Evolutionary conservation across 2,888 invertebrate genomes (phyloP), one percentile per base, ranked within the genome.

Genomic region (Mermis nigrescens): DNA sequence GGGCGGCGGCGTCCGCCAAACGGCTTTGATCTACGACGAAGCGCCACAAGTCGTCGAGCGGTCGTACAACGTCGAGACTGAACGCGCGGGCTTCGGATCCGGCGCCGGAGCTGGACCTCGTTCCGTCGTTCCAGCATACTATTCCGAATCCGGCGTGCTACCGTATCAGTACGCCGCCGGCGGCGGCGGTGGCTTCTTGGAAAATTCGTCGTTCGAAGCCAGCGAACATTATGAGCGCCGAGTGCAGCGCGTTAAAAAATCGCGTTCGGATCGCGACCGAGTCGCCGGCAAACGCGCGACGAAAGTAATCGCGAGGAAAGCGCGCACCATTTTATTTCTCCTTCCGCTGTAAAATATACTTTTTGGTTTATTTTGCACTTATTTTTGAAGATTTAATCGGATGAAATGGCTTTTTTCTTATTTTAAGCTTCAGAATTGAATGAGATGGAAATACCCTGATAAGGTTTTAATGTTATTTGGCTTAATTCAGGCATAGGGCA

Each of bases 41-140:
- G 74, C 83, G 86, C 71, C 80, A 83, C 67, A 76, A 86, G 71
- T 83, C 85, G 71, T 86, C 86, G 68, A 85, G 86, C 78, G 83
- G 86, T 72, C 22, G 46, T 51, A 46, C 29, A 54, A 57, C 31
- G 59, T 57, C 53, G 58, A 64, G 46, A 58, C 63, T 2, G 65
- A 66, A 48, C 53, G 64, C 51, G 54, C 63, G 26, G 54, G 19
- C 28, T n/a, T 38, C 31, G 22, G 32, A n/a, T 2, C 27, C 55
- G 7, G 27, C 29, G 27, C 7, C 27, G 55, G 55, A n/a, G n/a
- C n/a, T n/a, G n/a, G n/a, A n/a, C n/a, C n/a, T n/a, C n/a, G n/a
- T n/a, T n/a, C n/a, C n/a, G n/a, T n/a, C n/a, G n/a, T n/a, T n/a
- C n/a, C n/a, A n/a, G n/a, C n/a, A n/a, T n/a, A n/a, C n/a, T n/a